Percentiles rank a stretch among this genome's conserved stretches.
Evolutionary conservation across 2,113 vertebrate species (phyloP).

Genomic region (Osmerus eperlanus): DNA sequence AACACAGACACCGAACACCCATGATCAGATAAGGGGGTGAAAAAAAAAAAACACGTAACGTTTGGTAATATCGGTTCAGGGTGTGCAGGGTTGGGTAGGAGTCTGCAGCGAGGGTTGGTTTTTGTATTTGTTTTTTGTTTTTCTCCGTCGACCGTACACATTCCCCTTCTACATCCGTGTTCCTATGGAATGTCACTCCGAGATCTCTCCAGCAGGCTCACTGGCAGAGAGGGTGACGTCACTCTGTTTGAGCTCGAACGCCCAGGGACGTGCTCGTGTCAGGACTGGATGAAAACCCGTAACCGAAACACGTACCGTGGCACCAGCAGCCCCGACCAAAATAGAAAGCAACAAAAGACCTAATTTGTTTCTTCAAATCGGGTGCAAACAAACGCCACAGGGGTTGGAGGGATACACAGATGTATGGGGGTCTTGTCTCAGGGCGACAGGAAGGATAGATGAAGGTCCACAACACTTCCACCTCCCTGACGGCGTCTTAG

Average conservation of each 20-base stretch:
- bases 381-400: background rate
- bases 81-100: too few relatives aligned
- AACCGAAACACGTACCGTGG: too few relatives aligned
- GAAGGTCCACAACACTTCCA: constrained; percentile 20
- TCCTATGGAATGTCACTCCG: constrained; percentile 64
- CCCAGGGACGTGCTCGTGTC: constrained; percentile 31
- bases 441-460: constrained; percentile 24
- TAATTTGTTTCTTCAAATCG: background rate
- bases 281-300: background rate
- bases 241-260: constrained; percentile 40
- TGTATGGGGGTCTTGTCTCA: constrained; percentile 8
- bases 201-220: constrained; percentile 47
- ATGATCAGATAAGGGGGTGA: too few relatives aligned
- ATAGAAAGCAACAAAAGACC: too few relatives aligned
- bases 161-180: constrained; percentile 35
- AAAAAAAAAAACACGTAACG: too few relatives aligned
- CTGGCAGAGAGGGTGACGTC: constrained; percentile 52
- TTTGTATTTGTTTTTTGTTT: background rate
- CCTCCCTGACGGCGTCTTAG: constrained; percentile 24
- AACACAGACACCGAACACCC: background rate
- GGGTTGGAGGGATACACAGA: too few relatives aligned
- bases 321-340: background rate
- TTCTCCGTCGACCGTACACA: background rate
- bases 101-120: too few relatives aligned
- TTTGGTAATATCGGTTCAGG: too few relatives aligned